A percentile compares a stretch with the other conserved stretches of the same genome.
Evolutionary conservation across 2,113 vertebrate species (phyloP).

Genomic region (Callipepla squamata): DNA sequence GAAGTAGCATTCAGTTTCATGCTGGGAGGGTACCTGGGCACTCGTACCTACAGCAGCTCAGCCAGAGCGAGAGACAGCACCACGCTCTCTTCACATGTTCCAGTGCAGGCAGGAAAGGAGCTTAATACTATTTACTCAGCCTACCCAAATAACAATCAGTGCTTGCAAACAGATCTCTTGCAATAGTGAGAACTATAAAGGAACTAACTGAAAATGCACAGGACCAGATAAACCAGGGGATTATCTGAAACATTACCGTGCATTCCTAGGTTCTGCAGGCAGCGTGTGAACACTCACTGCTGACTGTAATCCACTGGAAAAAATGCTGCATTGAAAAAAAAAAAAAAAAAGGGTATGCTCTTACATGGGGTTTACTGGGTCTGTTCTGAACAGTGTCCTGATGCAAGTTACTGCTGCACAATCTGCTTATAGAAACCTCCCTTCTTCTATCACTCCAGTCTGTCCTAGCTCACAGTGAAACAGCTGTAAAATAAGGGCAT

Average conservation of each 20-base stretch:
- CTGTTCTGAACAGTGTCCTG: neutral
- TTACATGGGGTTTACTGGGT: neutral
- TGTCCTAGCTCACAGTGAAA: conserved; percentile 10
- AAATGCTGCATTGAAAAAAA: neutral
- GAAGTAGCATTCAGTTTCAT: neutral
- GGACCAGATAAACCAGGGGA: neutral
- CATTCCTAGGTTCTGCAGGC: conserved; percentile 30
- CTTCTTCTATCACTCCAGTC: conserved; percentile 32
- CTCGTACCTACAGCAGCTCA: neutral
- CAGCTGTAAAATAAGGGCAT: neutral
- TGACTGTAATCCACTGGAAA: conserved; percentile 11
- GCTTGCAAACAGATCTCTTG: neutral
- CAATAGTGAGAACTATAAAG: neutral
- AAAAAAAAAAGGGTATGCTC: conserved; percentile 6
- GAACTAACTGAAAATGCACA: conserved; percentile 38
- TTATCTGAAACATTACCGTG: neutral
- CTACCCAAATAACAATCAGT: conserved; percentile 23
- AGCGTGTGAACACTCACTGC: neutral
- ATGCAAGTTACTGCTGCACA: neutral
- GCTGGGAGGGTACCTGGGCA: neutral
- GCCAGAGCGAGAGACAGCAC: neutral
- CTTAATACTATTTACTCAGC: neutral
- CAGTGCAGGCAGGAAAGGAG: conserved; percentile 6
- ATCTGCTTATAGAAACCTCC: conserved; percentile 27
- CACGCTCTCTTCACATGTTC: neutral